Base-by-base conservation (phyloP, 2,113 vertebrate genomes). In the Grammomys dolichurus region DNA sequence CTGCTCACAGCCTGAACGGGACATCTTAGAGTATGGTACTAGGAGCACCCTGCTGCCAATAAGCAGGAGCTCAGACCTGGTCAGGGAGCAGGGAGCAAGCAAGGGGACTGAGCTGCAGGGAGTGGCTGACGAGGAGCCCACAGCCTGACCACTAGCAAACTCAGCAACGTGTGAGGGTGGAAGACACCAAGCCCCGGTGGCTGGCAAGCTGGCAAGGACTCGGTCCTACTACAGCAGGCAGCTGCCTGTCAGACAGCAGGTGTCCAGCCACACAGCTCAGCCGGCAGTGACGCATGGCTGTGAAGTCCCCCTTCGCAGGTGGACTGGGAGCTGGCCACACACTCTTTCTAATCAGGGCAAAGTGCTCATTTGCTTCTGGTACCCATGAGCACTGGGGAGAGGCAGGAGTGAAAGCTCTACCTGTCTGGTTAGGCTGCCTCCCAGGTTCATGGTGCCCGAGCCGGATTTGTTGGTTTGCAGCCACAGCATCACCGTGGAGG, bases 401-500 rank as follows among this genome's bases (percentile, higher is more conserved):
- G 54, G 84, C 10, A 36, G 56, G 12, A 78, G 19, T 0, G 19
- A 28, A 9, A 13, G 72, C 58, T 46, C 0, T 98, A 99, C 99
- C 99, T 99, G 99, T 99, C 99, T 99, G 97, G 99, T 99, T 4
- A 99, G 99, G 98, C 99, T 99, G 96, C 99, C 99, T 7, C 99
- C 99, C 1, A 99, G 99, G 98, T 99, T 99, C 99, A 99, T 99
- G 96, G 99, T 99, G 70, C 99, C 99, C 0, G 99, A 99, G 93
- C 99, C 99, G 0, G 99, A 99, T 97, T 99, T 99, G 85, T 99
- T 99, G 95, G 99, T 99, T 97, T 99, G 99, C 98, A 99, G 99
- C 99, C 99, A 99, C 95, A 99, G 98, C 99, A 99, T 99, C 98
- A 99, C 99, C 0, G 99, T 99, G 97, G 99, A 99, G 98, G 99